These are phyloP conservation scores for Eulithis prunata DNA, from an alignment of 2,888 invertebrate genomes.

Conservation along the genomic window DNA sequence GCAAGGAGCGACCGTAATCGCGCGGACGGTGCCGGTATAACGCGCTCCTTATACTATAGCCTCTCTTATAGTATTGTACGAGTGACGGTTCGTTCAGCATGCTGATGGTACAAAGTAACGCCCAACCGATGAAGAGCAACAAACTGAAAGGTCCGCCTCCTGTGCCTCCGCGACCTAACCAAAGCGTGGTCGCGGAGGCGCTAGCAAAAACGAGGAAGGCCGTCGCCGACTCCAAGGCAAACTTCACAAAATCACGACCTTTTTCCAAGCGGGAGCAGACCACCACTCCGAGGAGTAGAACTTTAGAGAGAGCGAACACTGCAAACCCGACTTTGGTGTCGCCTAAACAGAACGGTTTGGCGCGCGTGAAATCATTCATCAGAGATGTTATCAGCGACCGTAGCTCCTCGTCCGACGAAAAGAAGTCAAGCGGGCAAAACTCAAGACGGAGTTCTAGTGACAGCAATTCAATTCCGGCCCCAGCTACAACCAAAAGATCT, in stretches of 20 bases:
- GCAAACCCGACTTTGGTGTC: conserved; percentile 65
- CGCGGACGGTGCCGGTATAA: conserved; percentile 64
- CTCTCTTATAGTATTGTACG: conserved; percentile 77
- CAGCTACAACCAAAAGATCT: conserved; percentile 65
- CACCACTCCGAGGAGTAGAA: conserved; percentile 67
- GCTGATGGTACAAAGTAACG: conserved; percentile 84
- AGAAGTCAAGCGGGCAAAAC: conserved; percentile 74
- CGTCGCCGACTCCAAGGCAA: conserved; percentile 78
- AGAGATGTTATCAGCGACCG: conserved; percentile 82
- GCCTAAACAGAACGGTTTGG: conserved; percentile 79
- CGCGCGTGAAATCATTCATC: conserved; percentile 81
- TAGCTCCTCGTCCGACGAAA: conserved; percentile 79
- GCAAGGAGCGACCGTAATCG: conserved; percentile 65
- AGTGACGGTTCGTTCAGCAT: conserved; percentile 75
- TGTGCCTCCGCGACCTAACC: conserved; percentile 92
- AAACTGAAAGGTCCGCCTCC: conserved; percentile 88
- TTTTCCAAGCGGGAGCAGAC: conserved; percentile 67
- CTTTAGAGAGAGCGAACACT: conserved; percentile 68
- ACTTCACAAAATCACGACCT: conserved; percentile 70
- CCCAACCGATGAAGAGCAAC: conserved; percentile 81
- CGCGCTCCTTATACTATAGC: conserved; percentile 81
- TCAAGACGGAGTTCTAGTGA: conserved; percentile 78
- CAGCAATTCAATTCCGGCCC: conserved; percentile 67
- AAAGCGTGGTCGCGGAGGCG: conserved; percentile 89
- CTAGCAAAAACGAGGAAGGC: conserved; percentile 87